Evolutionary conservation across 2,797 vertebrate species (phyloP), one percentile per base, ranked within the genome.

Genomic region (Tenualosa thibaudeaui): DNA sequence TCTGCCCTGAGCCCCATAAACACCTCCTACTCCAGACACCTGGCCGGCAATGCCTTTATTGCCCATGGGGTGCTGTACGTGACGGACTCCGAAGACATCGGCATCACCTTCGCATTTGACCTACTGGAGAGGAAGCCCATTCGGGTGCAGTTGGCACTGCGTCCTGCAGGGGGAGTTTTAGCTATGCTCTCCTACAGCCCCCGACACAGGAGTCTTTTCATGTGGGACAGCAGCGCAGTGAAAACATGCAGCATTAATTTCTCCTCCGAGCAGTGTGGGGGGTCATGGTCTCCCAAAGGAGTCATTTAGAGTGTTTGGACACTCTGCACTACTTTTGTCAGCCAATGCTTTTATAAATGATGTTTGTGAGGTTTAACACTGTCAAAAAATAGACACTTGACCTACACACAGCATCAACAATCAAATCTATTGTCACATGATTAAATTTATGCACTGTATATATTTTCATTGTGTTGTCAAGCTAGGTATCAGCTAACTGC

Each of bases 41-140:
- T 97, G 93, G 96, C 96, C 0, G 97, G 97, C 81, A 98, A 97
- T 0, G 97, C 96, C 2, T 98, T 98, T 89, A 93, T 98, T 68
- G 94, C 95, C 0, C 94, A 85, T 60, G 97, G 97, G 0, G 86
- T 97, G 86, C 88, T 98, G 0, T 98, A 98, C 46, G 93, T 98
- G 60, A 98, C 96, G 0, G 97, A 98, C 86, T 93, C 93, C 13
- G 96, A 90, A 83, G 96, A 98, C 86, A 92, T 37, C 68, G 94
- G 86, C 81, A 91, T 98, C 81, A 95, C 95, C 0, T 97, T 96
- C 88, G 96, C 96, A 81, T 97, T 97, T 91, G 96, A 98, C 90
- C 93, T 98, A 85, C 71, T 95, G 88, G 94, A 90, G 85, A 88
- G 89, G 84, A 93, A 90, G 81, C 93, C 93, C 84, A 81, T 96